phyloP scores from a whole-genome alignment of 2,113 vertebrate genomes.

The Oxygymnocypris stewartii region DNA sequence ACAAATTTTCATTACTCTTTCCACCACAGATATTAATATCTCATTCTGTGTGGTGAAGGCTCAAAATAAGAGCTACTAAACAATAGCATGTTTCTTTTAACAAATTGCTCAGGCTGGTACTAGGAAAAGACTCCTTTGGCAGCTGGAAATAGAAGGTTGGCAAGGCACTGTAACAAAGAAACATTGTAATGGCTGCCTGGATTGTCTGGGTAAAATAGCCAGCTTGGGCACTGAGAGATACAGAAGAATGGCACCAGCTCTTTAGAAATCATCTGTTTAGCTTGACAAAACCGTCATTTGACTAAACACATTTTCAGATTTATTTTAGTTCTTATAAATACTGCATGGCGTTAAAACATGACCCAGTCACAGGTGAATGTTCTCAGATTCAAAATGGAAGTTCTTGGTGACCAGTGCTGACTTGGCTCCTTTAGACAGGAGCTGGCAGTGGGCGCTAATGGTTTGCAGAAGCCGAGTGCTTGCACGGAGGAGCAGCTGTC shows the following conservation, averaged over 20 bases:
- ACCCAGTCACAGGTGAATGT: constrained; percentile 5
- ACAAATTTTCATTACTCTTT: no score
- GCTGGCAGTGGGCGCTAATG: constrained; percentile 63
- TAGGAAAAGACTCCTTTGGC: constrained; percentile 25
- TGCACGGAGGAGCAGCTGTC: constrained; percentile 68
- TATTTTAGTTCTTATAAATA: neutral
- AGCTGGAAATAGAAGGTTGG: constrained; percentile 42
- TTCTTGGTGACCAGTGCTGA: constrained; percentile 62
- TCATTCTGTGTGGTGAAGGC: neutral
- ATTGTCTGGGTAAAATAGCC: constrained; percentile 48
- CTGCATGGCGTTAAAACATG: neutral
- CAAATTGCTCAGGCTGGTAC: constrained; percentile 16
- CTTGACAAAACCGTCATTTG: neutral
- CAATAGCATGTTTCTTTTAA: constrained; percentile 1
- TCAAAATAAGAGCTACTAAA: constrained; percentile 25
- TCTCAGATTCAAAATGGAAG: constrained; percentile 53
- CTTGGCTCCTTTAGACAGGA: constrained; percentile 60
- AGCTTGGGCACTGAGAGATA: constrained; percentile 32
- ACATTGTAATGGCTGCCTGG: constrained; percentile 18
- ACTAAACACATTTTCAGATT: constrained; percentile 1
- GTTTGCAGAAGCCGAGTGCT: constrained; percentile 63
- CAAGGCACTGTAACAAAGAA: neutral
- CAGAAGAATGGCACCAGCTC: neutral
- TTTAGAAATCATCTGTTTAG: neutral
- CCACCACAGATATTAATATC: neutral